Base-by-base conservation (phyloP, 1,140 invertebrate species). In the Lethrus apterus region DNA sequence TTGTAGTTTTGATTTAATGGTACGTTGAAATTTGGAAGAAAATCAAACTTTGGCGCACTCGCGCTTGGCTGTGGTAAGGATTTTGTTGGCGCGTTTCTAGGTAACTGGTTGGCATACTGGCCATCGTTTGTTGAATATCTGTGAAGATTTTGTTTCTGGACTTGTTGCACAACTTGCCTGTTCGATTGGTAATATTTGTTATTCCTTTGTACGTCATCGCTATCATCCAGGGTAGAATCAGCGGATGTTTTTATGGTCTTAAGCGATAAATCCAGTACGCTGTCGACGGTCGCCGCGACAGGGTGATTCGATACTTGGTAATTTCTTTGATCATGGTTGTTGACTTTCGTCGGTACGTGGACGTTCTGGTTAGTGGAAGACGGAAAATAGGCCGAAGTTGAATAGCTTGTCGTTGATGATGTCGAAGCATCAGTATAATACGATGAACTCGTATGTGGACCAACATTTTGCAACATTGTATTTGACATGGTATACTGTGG, bases 181-280 rank as follows among this genome's bases (percentile, higher is more conserved):
- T 20, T 38, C 8, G 23, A n/a, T 20, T 60, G 67, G 10, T 60
- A 36, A 56, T 70, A 67, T 10, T 61, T 45, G 63, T 62, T 59
- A 67, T 67, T 38, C 20, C 34, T 43, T 29, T 51, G 34, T 26
- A 51, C 50, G 9, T 48, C 56, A n/a, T 78, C 72, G 2, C 66
- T 57, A 36, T 85, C 82, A 55, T 86, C 83, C 57, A 81, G 80
- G 1, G 87, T 89, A 1, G 86, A 89, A 64, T 90, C 86, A 0
- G 86, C 86, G 1, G 85, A 83, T 24, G 86, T 88, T 56, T 86
- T 80, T 0, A 90, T 80, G 0, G 86, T 89, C 61, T 89, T 89
- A 23, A 90, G 85, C 0, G 86, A 89, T 9, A 90, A 69, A 66
- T 91, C 88, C 32, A 91, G 62, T 1, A 42, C 40, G 24, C 40